Base-by-base conservation (phyloP, 2,888 invertebrate genomes). In the Chrysomela aeneicollis region DNA sequence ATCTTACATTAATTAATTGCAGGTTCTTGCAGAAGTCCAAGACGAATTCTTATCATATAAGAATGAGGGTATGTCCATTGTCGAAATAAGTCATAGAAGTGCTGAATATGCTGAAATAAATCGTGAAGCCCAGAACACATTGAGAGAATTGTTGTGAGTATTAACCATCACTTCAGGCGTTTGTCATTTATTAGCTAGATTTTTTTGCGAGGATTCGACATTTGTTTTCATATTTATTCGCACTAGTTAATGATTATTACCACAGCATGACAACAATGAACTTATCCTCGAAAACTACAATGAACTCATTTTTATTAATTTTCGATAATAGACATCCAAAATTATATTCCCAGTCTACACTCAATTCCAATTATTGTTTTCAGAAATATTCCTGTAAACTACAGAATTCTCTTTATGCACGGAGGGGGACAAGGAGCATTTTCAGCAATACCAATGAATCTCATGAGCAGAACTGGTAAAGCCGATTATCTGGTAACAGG, bases 371-470 rank as follows among this genome's bases (percentile, higher is more conserved):
- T 52, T 66, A 17, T 49, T 61, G 69, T 70, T 85, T 86, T 53
- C 83, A 95, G 95, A 76, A 86, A 92, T 72, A 90, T 98, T 54
- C 98, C 98, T 1, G 87, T 89, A 63, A 96, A 97, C 83, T 98
- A 98, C 83, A 93, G 92, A 84, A 89, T 98, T 50, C 80, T 98
- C 59, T 93, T 99, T 77, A 85, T 98, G 85, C 94, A 97, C 85
- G 98, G 98, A 17, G 98, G 98, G 18, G 98, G 97, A 26, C 94
- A 93, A n/a, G 98, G 97, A 0, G 90, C 95, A 78, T 98, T 98
- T 82, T 92, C 97, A 1, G 95, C 94, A 0, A 88, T 98, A 5
- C 94, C 98, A 3, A 84, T 98, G 76, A 98, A 98, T 83, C 86
- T 98, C 67, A 89, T 95, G 70, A 87, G 88, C 8, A 86, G 87